These are phyloP conservation scores for Empidonax traillii DNA, from an alignment of 2,113 vertebrate species.

Conservation along the genomic window DNA sequence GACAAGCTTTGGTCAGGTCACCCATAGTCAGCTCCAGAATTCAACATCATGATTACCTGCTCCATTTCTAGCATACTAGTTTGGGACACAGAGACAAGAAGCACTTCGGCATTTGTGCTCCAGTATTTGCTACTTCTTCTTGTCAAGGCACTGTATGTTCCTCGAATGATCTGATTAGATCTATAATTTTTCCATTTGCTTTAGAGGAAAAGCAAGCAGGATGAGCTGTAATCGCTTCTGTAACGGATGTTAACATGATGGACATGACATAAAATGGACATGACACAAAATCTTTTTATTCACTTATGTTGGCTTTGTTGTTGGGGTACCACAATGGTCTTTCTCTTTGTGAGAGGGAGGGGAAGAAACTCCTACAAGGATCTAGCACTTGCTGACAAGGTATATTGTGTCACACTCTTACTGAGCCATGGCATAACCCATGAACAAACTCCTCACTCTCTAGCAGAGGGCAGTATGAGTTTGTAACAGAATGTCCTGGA, in stretches of 20 bases:
- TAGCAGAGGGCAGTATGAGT: background rate
- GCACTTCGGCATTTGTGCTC: background rate
- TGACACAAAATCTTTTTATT: background rate
- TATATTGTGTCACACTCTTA: background rate
- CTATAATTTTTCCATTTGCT: background rate
- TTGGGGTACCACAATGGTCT: accelerated
- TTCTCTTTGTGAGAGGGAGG: background rate
- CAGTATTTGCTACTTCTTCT: background rate
- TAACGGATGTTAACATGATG: background rate
- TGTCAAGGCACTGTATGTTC: accelerated
- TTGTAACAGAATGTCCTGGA: background rate
- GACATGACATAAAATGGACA: background rate
- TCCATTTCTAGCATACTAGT: background rate
- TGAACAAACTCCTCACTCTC: background rate
- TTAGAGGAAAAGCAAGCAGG: background rate
- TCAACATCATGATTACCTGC: accelerated
- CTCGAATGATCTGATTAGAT: background rate
- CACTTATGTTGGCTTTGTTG: background rate
- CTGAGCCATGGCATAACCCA: background rate
- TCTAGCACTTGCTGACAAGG: background rate
- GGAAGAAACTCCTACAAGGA: background rate
- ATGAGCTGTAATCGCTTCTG: background rate
- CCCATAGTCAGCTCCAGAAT: background rate
- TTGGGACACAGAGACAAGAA: background rate
- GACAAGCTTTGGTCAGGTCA: background rate